phyloP scores from a whole-genome alignment of 64 coral and sea anemone genomes.

The Exaiptasia diaphana region DNA sequence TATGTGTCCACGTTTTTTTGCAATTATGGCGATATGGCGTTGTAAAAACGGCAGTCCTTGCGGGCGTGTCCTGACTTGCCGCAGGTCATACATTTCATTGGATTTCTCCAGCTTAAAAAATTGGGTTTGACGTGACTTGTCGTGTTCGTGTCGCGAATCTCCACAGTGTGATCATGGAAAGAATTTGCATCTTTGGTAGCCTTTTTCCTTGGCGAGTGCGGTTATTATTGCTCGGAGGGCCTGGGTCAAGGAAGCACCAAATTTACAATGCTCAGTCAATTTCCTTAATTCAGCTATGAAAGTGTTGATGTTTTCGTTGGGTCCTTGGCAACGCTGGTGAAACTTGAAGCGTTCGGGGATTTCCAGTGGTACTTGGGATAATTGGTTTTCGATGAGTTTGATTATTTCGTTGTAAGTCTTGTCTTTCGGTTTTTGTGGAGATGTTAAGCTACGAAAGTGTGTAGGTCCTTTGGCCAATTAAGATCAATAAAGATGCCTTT shows the following conservation, averaged over 20 bases:
- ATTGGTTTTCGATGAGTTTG: background rate
- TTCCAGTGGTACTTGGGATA: background rate
- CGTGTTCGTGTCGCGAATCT: background rate
- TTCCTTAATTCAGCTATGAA: constrained; percentile 9
- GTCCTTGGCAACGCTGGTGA: background rate
- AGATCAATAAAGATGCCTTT: background rate
- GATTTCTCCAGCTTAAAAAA: background rate
- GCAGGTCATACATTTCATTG: background rate
- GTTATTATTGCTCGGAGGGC: background rate
- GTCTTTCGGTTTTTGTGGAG: background rate
- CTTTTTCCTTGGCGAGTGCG: background rate
- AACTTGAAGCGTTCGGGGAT: constrained; percentile 5
- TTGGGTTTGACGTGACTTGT: background rate
- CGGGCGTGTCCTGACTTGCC: background rate
- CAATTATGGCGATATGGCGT: constrained; percentile 1
- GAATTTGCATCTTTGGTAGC: constrained; percentile 24
- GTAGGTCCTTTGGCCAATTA: background rate
- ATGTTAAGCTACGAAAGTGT: background rate
- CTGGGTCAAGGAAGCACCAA: background rate
- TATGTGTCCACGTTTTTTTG: background rate
- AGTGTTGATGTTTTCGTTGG: background rate
- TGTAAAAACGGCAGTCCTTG: background rate
- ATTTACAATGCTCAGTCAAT: background rate
- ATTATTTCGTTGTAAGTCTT: constrained; percentile 1
- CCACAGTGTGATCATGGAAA: background rate